Percentiles rank a stretch among this genome's conserved stretches.
phyloP scores from a whole-genome alignment of 2,113 vertebrate species.

The Pyxicephalus adspersus region DNA sequence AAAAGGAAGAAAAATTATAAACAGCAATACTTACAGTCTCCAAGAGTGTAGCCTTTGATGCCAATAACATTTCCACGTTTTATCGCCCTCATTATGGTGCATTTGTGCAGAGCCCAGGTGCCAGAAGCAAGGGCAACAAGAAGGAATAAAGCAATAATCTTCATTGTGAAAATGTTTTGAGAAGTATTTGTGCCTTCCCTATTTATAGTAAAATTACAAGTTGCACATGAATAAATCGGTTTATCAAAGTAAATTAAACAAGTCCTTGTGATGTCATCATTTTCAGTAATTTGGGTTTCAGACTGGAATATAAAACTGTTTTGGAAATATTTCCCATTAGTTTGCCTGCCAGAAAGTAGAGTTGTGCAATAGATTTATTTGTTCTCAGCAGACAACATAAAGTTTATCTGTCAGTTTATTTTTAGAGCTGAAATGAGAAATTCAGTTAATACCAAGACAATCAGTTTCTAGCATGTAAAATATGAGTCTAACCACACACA shows the following conservation, averaged over 20 bases:
- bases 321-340: background rate
- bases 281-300: background rate
- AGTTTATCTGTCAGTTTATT: background rate
- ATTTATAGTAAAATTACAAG: background rate
- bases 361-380: background rate
- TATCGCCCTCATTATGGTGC: background rate
- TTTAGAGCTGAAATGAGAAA: too few species aligned
- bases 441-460: background rate
- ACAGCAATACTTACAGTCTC: slow-evolving; percentile 17
- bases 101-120: background rate
- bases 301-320: background rate
- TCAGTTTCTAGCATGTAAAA: background rate
- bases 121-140: background rate
- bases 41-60: slow-evolving; percentile 10
- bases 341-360: background rate
- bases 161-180: slow-evolving; percentile 8
- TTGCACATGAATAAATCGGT: background rate
- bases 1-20: background rate
- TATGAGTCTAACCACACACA: too few species aligned
- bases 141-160: background rate
- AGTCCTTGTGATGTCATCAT: background rate
- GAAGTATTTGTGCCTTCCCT: background rate
- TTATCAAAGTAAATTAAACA: background rate
- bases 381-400: background rate
- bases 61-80: background rate